Evolutionary conservation across 1,140 invertebrate genomes (phyloP).

Genomic region (Drosophila sp.): DNA sequence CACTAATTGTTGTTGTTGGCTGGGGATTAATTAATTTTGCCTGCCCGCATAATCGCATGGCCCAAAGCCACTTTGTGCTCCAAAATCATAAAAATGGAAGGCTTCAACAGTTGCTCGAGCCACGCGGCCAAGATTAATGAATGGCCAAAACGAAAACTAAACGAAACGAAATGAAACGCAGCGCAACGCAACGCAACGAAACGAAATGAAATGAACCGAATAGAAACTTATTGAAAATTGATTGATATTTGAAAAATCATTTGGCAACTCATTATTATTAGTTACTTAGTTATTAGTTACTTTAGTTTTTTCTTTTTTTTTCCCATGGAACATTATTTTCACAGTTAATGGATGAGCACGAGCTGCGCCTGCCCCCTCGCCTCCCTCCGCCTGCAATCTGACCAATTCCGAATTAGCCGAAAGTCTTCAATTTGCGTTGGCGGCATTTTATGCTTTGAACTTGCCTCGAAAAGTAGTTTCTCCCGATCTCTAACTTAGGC

Average conservation of each 20-base stretch:
- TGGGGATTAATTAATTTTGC: constrained; percentile 66
- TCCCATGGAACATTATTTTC: constrained; percentile 73
- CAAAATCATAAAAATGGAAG: constrained; percentile 53
- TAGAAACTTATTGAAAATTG: constrained; percentile 68
- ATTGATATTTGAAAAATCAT: constrained; percentile 79
- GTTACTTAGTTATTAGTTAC: constrained; percentile 8
- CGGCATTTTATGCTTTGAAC: constrained; percentile 67
- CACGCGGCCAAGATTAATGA: constrained; percentile 79
- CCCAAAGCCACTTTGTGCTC: constrained; percentile 70
- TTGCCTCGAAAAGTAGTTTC: constrained; percentile 22
- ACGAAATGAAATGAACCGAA: constrained; percentile 15
- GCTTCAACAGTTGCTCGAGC: constrained; percentile 78
- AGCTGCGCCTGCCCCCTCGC: constrained; percentile 27
- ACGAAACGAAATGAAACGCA: neutral
- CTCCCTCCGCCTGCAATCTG: constrained; percentile 16
- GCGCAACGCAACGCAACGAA: constrained; percentile 10
- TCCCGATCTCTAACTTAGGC: neutral
- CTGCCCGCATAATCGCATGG: constrained; percentile 77
- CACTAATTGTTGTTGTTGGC: constrained; percentile 72
- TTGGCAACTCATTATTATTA: constrained; percentile 60
- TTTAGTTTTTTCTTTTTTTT: constrained; percentile 45
- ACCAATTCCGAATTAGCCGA: constrained; percentile 13
- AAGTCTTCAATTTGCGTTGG: constrained; percentile 69
- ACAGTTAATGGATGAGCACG: constrained; percentile 62
- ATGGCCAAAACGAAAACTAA: constrained; percentile 15